Base-by-base conservation (phyloP, 2,888 invertebrate genomes). In the Synergus laeviventris region DNA sequence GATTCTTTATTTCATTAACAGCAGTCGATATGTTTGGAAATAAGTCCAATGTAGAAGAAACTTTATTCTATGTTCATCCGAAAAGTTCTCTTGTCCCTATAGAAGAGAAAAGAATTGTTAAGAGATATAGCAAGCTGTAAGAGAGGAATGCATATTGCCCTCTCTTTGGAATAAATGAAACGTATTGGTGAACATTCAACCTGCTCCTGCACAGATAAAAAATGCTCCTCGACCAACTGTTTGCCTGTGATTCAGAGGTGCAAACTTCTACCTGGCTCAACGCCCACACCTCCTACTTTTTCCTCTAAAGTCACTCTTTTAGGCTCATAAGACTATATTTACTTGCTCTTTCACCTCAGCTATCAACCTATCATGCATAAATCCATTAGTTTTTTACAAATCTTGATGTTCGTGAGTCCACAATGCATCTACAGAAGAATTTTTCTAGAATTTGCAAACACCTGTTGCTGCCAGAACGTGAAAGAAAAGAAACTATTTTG, bases 221-320 rank as follows among this genome's bases (percentile, higher is more conserved):
- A 60, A 54, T 78, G 82, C 84, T 85, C 86, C 83, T 84, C 81
- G 61, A 74, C 74, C 79, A 79, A 79, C 84, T 88, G 88, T 76
- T 88, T 79, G 84, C 88, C 88, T 87, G 86, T 84, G 82, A 87
- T 76, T 82, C 84, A 83, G 85, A 88, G 88, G 87, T 87, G 85
- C 85, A 86, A 82, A 82, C 84, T 86, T 88, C 86, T 87, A 88
- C 88, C 88, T 88, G 88, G 81, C 84, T 84, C 84, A 84, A 88
- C 87, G 87, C 86, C 87, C 85, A 87, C 87, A 86, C 85, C 85
- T 87, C 84, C 84, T 85, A 85, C 83, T 73, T 79, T 80, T 78
- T 39, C 76, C 77, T 79, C 45, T 49, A 0, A n/a, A 66, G 24
- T 45, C 21, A 24, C 66, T 42, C 14, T 66, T 66, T 66, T 8